A percentile compares a stretch with the other conserved stretches of the same genome.
phyloP scores from a whole-genome alignment of 1,140 invertebrate genomes.

The Reticulitermes speratus region DNA sequence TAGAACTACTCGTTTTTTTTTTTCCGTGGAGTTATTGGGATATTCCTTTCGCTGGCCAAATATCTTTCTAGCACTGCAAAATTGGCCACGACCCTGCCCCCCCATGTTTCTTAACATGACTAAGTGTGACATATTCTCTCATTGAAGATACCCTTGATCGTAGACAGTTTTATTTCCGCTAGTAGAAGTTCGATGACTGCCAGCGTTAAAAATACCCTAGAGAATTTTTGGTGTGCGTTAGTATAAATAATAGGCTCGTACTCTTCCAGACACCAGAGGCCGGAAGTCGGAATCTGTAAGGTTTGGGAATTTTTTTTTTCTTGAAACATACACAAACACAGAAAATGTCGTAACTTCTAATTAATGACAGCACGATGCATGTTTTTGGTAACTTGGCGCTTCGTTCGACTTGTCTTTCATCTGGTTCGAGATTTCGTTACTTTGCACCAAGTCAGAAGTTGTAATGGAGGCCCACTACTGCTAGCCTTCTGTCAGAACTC shows the following conservation, averaged over 20 bases:
- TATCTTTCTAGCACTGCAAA: too few species aligned
- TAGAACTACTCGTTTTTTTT: too few species aligned
- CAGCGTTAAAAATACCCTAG: not conserved
- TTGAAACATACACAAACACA: slow-evolving; percentile 5
- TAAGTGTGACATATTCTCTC: too few species aligned
- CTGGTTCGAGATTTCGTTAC: not conserved
- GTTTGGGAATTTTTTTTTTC: not conserved
- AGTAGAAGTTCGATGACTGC: slow-evolving; percentile 12
- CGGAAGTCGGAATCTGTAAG: not conserved
- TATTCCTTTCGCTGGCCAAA: too few species aligned
- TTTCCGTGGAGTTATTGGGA: too few species aligned
- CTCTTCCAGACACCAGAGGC: not conserved
- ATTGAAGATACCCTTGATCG: too few species aligned
- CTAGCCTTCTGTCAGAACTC: slow-evolving; percentile 1
- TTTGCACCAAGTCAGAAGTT: not conserved
- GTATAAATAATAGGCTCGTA: not conserved
- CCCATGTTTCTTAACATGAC: too few species aligned
- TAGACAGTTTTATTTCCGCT: not conserved
- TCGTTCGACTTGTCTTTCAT: not conserved
- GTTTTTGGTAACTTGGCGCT: not conserved
- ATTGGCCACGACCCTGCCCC: too few species aligned
- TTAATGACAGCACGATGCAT: slow-evolving; percentile 7
- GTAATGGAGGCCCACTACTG: not conserved
- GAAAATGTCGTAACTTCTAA: slow-evolving; percentile 19
- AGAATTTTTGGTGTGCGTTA: not conserved